Evolutionary conservation across 2,888 invertebrate species (phyloP), one percentile per base, ranked within the genome.

Genomic region (Entomobrya proxima): DNA sequence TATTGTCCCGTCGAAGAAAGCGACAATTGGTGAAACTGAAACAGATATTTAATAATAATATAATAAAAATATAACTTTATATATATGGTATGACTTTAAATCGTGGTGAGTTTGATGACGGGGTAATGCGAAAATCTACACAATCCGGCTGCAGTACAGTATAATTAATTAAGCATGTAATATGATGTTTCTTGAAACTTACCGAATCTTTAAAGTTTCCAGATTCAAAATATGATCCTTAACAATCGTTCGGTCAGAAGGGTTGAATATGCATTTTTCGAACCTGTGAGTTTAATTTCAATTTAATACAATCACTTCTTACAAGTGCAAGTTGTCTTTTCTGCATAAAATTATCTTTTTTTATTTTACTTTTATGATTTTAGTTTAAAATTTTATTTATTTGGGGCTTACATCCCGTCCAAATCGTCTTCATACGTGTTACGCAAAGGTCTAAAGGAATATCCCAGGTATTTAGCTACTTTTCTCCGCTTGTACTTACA

Each of bases 1-100:
- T 75, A 18, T 79, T 84, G 52, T 87, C 84, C 7, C 87, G 77
- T 18, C 87, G 44, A 6, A 87, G 55, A 50, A 87, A 87, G 7
- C 84, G 84, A 50, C 87, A 87, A 61, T 87, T 80, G 11, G 50
- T 58, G 64, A 87, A 87, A n/a, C 87, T 87, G 15, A 35, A 27
- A 27, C 44, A 74, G 47, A 47, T 47, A 47, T n/a, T n/a, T n/a
- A n/a, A n/a, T 7, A 37, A 21, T 11, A 78, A 47, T 6, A 78
- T 13, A 30, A 6, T 11, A 64, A 67, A 67, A n/a, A 21, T 6
- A 61, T 35, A 6, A 11, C 15, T 69, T 11, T 50, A 30, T 74
- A n/a, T n/a, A n/a, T n/a, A n/a, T n/a, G n/a, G n/a, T n/a, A n/a
- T n/a, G n/a, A n/a, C n/a, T n/a, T n/a, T n/a, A n/a, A n/a, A n/a